These are phyloP conservation scores for Platorchestia sp. DNA, from an alignment of 1,140 invertebrate genomes.

Conservation along the genomic window DNA sequence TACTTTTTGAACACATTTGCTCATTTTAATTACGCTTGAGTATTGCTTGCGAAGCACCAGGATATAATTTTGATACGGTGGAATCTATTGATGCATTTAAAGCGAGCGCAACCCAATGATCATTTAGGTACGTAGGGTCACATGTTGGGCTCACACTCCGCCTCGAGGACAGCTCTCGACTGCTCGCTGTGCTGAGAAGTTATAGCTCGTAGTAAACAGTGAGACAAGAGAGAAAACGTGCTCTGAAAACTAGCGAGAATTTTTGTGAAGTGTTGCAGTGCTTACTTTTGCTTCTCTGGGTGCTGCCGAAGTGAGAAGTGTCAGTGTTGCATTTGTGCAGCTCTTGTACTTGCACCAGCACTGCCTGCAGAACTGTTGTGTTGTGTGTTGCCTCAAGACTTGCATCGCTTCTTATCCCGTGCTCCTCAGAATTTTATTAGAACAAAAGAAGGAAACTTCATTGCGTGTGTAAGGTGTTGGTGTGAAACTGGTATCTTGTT, in stretches of 20 bases:
- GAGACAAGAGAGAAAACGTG: background rate
- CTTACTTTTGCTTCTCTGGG: background rate
- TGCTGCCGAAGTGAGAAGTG: background rate
- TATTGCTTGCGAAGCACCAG: background rate
- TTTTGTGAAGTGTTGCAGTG: background rate
- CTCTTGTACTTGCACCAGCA: background rate
- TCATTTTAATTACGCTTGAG: slow-evolving; percentile 27
- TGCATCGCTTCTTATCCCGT: background rate
- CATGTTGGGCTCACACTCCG: too few relatives aligned
- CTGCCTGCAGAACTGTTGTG: too few relatives aligned
- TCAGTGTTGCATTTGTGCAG: background rate
- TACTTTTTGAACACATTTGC: background rate
- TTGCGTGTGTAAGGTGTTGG: background rate
- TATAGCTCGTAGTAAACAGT: background rate
- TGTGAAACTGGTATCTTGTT: background rate
- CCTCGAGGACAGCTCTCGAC: background rate
- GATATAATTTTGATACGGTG: background rate
- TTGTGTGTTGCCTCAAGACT: background rate
- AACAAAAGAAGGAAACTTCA: background rate
- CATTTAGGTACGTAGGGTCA: background rate
- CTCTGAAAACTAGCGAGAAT: background rate
- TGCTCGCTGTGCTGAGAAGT: background rate
- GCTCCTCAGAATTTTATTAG: background rate
- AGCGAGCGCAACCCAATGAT: background rate
- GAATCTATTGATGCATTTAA: background rate